Conservation (phyloP, 2,888 invertebrate genomes). For the Eurytoma californica region DNA sequence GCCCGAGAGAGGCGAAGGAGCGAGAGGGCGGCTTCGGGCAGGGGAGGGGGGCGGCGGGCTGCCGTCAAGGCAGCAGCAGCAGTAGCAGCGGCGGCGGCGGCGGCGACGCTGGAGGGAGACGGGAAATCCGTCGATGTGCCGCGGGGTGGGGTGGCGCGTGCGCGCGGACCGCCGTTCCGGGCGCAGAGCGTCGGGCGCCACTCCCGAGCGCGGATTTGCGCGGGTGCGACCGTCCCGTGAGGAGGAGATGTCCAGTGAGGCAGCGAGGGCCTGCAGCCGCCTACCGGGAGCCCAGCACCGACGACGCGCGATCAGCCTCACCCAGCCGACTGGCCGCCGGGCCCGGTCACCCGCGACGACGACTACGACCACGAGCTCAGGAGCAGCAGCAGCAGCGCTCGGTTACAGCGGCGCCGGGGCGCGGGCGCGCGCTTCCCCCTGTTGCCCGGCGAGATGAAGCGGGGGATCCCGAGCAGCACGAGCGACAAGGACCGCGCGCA, state of each 20-base stretch:
- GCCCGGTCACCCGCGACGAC: neutral
- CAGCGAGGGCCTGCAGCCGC: slow-evolving; percentile 27
- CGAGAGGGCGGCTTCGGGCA: neutral
- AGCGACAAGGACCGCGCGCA: slow-evolving; percentile 8
- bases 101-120: neutral
- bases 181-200: slow-evolving; percentile 76
- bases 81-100: neutral
- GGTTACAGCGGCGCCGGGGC: no score
- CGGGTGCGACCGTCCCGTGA: slow-evolving; percentile 62
- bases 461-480: neutral
- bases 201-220: slow-evolving; percentile 72
- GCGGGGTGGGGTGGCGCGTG: slow-evolving; percentile 52
- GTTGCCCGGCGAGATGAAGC: neutral
- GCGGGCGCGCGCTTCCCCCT: no score
- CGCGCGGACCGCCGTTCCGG: slow-evolving; percentile 32
- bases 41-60: no score
- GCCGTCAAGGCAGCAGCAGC: neutral
- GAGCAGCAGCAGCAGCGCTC: neutral
- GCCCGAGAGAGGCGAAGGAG: neutral
- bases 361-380: neutral
- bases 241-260: slow-evolving; percentile 52
- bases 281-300: slow-evolving; percentile 21
- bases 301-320: slow-evolving; percentile 1
- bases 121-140: slow-evolving; percentile 48
- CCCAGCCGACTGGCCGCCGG: neutral